phyloP scores from a whole-genome alignment of 2,888 invertebrate genomes.

The Tinea pellionella region DNA sequence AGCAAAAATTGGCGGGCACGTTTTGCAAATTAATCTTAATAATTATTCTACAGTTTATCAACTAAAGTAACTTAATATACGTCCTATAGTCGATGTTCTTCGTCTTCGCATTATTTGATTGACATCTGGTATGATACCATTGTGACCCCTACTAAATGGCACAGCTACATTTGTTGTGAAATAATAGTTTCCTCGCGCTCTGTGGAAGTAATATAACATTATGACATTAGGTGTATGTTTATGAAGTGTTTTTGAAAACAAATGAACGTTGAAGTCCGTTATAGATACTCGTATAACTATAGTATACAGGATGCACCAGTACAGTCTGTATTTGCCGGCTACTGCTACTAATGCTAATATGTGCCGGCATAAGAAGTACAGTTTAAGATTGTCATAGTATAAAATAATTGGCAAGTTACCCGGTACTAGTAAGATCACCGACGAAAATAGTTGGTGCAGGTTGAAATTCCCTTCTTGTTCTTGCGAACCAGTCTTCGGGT shows the following conservation, averaged over 20 bases:
- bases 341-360: no score
- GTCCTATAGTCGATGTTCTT: conserved; percentile 25
- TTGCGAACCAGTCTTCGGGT: conserved; percentile 55
- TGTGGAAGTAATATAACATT: conserved; percentile 23
- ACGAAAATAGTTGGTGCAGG: conserved; percentile 31
- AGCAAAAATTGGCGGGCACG: no score
- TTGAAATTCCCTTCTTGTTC: background rate
- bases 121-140: conserved; percentile 31
- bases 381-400: no score
- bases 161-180: conserved; percentile 36
- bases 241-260: no score
- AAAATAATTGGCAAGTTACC: no score
- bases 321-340: no score
- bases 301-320: background rate
- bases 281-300: no score
- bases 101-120: conserved; percentile 22
- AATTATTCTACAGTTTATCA: no score
- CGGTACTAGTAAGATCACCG: conserved; percentile 45
- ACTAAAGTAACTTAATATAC: conserved; percentile 27
- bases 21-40: no score
- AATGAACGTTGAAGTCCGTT: no score
- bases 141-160: conserved; percentile 34
- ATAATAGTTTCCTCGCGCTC: conserved; percentile 48
- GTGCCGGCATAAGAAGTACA: no score
- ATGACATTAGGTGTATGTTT: no score